Evolutionary conservation across 2,888 invertebrate genomes (phyloP).

Genomic region (Meganola albula): DNA sequence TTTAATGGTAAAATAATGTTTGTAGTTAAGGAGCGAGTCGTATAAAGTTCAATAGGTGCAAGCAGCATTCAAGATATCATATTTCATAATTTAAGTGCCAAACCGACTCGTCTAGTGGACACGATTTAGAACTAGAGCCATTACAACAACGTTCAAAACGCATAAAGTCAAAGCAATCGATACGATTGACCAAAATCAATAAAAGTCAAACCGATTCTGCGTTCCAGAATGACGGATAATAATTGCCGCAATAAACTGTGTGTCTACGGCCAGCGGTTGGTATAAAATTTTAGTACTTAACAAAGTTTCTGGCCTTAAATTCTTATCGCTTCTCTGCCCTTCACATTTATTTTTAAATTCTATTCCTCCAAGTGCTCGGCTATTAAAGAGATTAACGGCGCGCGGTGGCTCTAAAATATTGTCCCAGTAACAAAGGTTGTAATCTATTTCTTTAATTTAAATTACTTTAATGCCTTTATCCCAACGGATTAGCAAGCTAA

Average conservation of each 20-base stretch:
- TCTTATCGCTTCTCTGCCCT: conserved; percentile 50
- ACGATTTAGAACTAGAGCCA: too few relatives aligned
- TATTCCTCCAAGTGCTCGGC: conserved; percentile 41
- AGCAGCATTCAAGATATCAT: too few relatives aligned
- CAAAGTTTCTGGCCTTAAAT: conserved; percentile 57
- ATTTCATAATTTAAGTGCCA: too few relatives aligned
- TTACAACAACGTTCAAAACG: conserved; percentile 38
- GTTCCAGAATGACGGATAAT: conserved; percentile 67
- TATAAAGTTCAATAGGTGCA: too few relatives aligned
- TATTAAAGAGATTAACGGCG: conserved; percentile 52
- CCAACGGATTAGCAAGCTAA: too few relatives aligned
- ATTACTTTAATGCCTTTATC: too few relatives aligned
- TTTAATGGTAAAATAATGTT: too few relatives aligned
- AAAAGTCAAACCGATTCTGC: conserved; percentile 65
- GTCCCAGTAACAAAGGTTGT: too few relatives aligned
- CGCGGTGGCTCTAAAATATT: conserved; percentile 21
- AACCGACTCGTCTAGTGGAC: too few relatives aligned
- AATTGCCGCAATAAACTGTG: conserved; percentile 68
- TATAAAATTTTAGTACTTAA: conserved; percentile 68
- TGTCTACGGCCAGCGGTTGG: conserved; percentile 52
- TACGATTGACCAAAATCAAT: conserved; percentile 53
- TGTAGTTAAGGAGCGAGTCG: too few relatives aligned
- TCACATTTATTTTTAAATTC: conserved; percentile 53
- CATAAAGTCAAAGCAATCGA: conserved; percentile 47
- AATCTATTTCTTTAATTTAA: too few relatives aligned